These are phyloP conservation scores for Zootoca vivipara DNA, from an alignment of 2,113 vertebrate genomes.

Conservation along the genomic window DNA sequence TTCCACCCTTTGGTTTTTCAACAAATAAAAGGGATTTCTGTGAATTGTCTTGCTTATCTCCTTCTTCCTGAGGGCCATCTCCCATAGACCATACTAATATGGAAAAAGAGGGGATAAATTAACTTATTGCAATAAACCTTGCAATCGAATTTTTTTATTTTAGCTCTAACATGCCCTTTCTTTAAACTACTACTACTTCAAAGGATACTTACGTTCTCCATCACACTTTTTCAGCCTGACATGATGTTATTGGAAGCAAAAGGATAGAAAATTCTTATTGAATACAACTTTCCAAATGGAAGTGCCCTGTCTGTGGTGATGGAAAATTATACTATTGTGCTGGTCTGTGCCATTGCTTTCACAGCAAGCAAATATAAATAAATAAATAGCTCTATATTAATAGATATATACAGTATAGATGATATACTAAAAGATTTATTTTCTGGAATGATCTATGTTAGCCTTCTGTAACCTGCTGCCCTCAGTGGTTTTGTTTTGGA, in stretches of 20 bases:
- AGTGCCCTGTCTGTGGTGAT: constrained; percentile 5
- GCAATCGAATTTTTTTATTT: background rate
- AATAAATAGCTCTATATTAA: too few species aligned
- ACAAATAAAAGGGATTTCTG: constrained; percentile 87
- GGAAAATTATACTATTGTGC: constrained; percentile 10
- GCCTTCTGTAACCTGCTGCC: background rate
- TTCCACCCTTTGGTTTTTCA: constrained; percentile 86
- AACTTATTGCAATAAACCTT: constrained; percentile 14
- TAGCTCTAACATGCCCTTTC: constrained; percentile 23
- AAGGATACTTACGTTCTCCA: background rate
- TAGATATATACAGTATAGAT: constrained; percentile 16
- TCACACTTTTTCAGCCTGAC: background rate
- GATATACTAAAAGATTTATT: background rate
- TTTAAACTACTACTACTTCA: constrained; percentile 49
- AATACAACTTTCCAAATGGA: constrained; percentile 37
- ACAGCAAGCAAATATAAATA: too few species aligned
- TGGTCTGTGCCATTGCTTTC: background rate
- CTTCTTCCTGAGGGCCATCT: constrained; percentile 84
- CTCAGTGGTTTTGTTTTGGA: too few species aligned
- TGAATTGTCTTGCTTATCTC: constrained; percentile 83
- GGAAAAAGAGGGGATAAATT: constrained; percentile 60
- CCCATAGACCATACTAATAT: constrained; percentile 89
- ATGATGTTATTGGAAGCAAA: constrained; percentile 41
- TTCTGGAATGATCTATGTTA: background rate
- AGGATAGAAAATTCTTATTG: constrained; percentile 8